These are phyloP conservation scores for Heliconius erato DNA, from an alignment of 2,888 invertebrate species.

Conservation along the genomic window DNA sequence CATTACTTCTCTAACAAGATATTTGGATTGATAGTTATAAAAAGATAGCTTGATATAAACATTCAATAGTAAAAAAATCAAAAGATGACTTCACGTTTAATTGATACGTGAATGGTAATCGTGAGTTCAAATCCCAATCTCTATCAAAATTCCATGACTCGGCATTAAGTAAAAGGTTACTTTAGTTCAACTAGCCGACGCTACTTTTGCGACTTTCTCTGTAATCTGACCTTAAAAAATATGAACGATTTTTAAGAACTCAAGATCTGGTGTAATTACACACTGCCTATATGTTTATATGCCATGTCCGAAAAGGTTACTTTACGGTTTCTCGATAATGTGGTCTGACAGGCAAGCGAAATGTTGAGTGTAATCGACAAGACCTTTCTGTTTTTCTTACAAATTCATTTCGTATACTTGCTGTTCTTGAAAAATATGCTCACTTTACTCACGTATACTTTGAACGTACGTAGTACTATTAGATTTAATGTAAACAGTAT, in stretches of 20 bases:
- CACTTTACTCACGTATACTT: too few relatives aligned
- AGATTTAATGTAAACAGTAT: background rate
- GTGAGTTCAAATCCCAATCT: slow-evolving; percentile 48
- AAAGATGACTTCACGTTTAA: slow-evolving; percentile 48
- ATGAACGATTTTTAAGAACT: slow-evolving; percentile 52
- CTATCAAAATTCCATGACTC: slow-evolving; percentile 53
- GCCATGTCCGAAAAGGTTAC: slow-evolving; percentile 28
- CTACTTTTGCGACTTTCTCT: slow-evolving; percentile 72
- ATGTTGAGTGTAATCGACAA: slow-evolving; percentile 2
- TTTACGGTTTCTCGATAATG: slow-evolving; percentile 37
- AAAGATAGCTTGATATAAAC: slow-evolving; percentile 21
- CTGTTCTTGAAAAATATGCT: background rate
- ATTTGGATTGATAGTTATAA: slow-evolving; percentile 1
- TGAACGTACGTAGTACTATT: background rate
- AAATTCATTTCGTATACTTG: background rate
- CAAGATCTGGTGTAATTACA: slow-evolving; percentile 59
- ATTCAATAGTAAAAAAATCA: slow-evolving; percentile 25
- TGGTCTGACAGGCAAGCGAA: slow-evolving; percentile 22
- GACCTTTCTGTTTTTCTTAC: slow-evolving; percentile 10
- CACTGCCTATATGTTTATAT: slow-evolving; percentile 25
- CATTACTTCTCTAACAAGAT: background rate
- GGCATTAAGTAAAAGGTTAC: slow-evolving; percentile 69
- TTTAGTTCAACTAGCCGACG: slow-evolving; percentile 64
- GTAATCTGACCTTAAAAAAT: slow-evolving; percentile 50
- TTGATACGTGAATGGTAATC: slow-evolving; percentile 47